These are phyloP conservation scores for Urocolius indicus DNA, from an alignment of 2,113 vertebrate species.

Conservation along the genomic window DNA sequence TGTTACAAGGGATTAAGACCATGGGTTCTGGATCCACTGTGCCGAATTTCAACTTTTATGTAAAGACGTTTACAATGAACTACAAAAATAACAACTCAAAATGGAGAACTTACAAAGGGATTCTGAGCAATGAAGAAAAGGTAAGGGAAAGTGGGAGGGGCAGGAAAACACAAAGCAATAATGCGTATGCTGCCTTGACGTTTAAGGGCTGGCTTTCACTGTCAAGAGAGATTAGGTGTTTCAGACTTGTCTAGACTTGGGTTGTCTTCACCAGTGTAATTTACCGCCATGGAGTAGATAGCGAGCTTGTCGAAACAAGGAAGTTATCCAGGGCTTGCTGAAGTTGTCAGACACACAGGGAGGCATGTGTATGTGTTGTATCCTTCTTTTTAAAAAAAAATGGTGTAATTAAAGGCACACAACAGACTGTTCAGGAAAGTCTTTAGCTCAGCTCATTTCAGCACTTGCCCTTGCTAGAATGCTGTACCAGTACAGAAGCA, in stretches of 20 bases:
- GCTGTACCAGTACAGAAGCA: not conserved
- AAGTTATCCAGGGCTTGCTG: not conserved
- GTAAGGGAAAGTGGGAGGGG: slow-evolving; percentile 56
- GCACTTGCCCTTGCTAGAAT: accelerated
- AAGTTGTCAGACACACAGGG: not conserved
- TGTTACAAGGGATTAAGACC: slow-evolving; percentile 81
- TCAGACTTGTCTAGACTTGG: slow-evolving; percentile 33
- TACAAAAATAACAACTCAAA: slow-evolving; percentile 82
- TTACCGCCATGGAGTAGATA: not conserved
- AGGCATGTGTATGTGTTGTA: not conserved
- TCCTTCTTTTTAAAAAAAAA: not conserved
- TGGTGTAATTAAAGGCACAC: not conserved
- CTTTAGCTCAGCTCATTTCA: not conserved
- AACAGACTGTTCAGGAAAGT: not conserved
- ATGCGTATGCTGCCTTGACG: accelerated
- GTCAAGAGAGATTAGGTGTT: not conserved
- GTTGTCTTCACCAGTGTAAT: not conserved
- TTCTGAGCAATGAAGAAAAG: slow-evolving; percentile 78
- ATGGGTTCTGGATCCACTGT: slow-evolving; percentile 78
- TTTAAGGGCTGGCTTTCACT: slow-evolving; percentile 7
- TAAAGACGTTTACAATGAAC: slow-evolving; percentile 82
- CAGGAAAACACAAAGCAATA: not conserved
- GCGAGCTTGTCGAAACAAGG: not conserved
- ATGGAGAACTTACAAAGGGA: slow-evolving; percentile 83
- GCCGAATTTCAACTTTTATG: slow-evolving; percentile 77